Base-by-base conservation (phyloP, 2,797 vertebrate species). In the Hydrolagus colliei region DNA sequence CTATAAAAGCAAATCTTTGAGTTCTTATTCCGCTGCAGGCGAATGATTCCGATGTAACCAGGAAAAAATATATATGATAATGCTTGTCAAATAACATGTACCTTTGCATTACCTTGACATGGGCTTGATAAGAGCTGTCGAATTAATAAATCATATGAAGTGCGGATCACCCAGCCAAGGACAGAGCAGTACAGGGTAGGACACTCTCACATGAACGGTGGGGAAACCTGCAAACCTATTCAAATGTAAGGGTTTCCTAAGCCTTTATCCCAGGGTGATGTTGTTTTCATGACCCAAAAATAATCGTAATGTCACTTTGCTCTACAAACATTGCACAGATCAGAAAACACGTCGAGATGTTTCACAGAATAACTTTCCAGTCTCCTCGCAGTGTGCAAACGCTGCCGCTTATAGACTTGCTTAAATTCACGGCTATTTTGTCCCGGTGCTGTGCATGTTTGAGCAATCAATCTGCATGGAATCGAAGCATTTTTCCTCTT, bases 201-300 rank as follows among this genome's bases (percentile, higher is more conserved):
- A 41, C 16, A 11, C 20, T 14, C 41, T 84, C 67, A 20, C 16
- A 8, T 84, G 13, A 10, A 84, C 13, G 9, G 65, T 52, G 63
- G 62, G 41, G n/a, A 79, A 62, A n/a, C 11, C 22, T 62, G 16
- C 18, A 79, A n/a, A 22, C 9, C 16, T 79, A 32, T 79, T 32
- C 12, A 79, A 65, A n/a, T 78, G 62, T 6, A 59, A 61, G 41
- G 41, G 4, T 59, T 76, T 76, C 27, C 94, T 96, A 97, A 97
- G 96, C 96, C 95, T 96, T 96, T 97, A 27, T 96, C 97, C 96
- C 96, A 96, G 95, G 96, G 95, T 96, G 96, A 95, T 96, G 97
- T 97, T 75, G 12, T 77, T 79, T 16, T 96, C 95, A 95, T 97
- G 95, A 96, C 96, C 27, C 27, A 0, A 96, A 96, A 96, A 96